Evolutionary conservation across 2,888 invertebrate genomes (phyloP).

Genomic region (Polyommatus icarus): DNA sequence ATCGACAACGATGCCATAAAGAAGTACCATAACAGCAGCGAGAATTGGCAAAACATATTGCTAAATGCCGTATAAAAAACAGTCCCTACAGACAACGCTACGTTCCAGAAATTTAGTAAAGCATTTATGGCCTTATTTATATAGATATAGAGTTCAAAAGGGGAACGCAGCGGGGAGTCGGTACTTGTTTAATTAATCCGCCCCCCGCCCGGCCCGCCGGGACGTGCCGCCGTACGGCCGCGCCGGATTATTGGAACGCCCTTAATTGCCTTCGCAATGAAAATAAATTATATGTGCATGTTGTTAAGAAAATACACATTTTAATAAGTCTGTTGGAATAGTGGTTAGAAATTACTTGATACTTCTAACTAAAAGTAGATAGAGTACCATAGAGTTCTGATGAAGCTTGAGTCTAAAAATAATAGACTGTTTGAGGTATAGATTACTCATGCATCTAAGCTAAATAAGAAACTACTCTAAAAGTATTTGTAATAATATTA

Average conservation of each 20-base stretch:
- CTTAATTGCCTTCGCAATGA: slow-evolving; percentile 49
- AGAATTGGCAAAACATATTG: slow-evolving; percentile 18
- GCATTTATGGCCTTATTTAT: background rate
- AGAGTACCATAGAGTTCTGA: background rate
- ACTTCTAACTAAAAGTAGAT: background rate
- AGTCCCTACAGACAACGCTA: slow-evolving; percentile 47
- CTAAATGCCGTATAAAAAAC: slow-evolving; percentile 51
- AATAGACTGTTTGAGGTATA: no score
- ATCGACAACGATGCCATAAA: slow-evolving; percentile 15
- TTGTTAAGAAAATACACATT: background rate
- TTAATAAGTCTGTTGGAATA: background rate
- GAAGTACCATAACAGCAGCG: slow-evolving; percentile 10
- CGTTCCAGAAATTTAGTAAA: background rate
- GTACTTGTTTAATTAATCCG: slow-evolving; percentile 78
- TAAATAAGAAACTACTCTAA: no score
- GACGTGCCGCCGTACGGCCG: slow-evolving; percentile 61
- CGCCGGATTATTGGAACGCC: slow-evolving; percentile 60
- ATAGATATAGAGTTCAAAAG: background rate
- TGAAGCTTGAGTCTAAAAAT: background rate
- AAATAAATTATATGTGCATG: background rate
- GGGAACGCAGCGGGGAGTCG: slow-evolving; percentile 55
- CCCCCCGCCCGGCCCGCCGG: slow-evolving; percentile 70
- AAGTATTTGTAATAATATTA: background rate
- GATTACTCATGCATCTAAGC: no score
- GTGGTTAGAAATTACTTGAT: background rate